Evolutionary conservation across 2,113 vertebrate species (phyloP), one percentile per base, ranked within the genome.

Genomic region (Mus spicilegus): DNA sequence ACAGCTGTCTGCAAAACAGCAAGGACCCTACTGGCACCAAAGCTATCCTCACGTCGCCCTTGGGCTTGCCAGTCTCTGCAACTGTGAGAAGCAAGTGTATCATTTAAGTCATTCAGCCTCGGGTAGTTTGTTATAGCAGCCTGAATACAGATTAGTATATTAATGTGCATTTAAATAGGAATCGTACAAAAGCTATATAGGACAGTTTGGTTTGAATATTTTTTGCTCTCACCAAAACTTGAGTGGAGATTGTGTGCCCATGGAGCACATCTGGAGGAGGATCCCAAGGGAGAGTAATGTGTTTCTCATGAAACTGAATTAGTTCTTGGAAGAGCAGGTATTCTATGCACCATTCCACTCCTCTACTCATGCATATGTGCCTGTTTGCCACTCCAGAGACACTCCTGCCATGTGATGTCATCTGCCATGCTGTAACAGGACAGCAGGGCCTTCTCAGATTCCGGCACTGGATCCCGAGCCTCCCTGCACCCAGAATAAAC

Each of bases 101-200:
- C 49, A 86, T 84, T 28, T 84, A 84, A 39, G 9, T 1, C 16
- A 36, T 56, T 33, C 73, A 72, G 11, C 28, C n/a, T 75, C 1
- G 51, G 39, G 69, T 67, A 61, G 42, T 93, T 94, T 81, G 70
- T 76, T 87, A 75, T 5, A 81, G 69, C 75, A 49, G 7, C 54
- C 51, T 88, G 2, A 84, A 49, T n/a, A 77, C 26, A 78, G 24
- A 76, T 26, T 36, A 72, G 39, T 54, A 81, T 87, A 39, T 49
- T 81, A 88, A 93, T 61, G 69, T 26, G 3, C 46, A 61, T 87
- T 90, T 93, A 85, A 89, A 63, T 42, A 81, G 46, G 81, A 81
- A 69, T 7, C n/a, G 65, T 94, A 7, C 63, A 73, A 19, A 26
- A n/a, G 39, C 58, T 30, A 42, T 28, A 13, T 3, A 49, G 82